Evolutionary conservation across 2,888 invertebrate genomes (phyloP).

Genomic region (Podabrus alpinus): DNA sequence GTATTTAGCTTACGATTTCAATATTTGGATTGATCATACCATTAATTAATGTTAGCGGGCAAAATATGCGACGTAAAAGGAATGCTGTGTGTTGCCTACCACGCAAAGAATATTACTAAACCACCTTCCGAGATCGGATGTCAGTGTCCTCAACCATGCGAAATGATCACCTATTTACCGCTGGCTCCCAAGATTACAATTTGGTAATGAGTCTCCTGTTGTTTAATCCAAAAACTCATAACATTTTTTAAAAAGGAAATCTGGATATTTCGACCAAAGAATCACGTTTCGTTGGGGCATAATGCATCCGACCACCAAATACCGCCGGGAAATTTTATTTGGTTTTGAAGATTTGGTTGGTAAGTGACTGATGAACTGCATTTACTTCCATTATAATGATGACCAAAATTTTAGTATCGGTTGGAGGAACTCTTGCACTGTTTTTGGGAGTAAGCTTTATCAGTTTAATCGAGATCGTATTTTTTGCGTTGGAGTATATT

Average conservation of each 20-base stretch:
- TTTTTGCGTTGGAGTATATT: slow-evolving; percentile 55
- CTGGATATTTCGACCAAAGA: slow-evolving; percentile 44
- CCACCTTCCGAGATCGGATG: slow-evolving; percentile 51
- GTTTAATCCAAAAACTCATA: background rate
- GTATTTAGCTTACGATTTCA: background rate
- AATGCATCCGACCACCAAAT: slow-evolving; percentile 61
- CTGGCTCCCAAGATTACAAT: slow-evolving; percentile 49
- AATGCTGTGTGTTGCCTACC: slow-evolving; percentile 58
- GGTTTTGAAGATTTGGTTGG: slow-evolving; percentile 68
- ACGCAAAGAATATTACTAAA: slow-evolving; percentile 50
- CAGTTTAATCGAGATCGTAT: slow-evolving; percentile 63
- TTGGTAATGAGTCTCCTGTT: too few relatives aligned
- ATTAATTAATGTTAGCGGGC: slow-evolving; percentile 50
- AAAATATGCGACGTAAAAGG: slow-evolving; percentile 59
- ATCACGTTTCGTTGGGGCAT: slow-evolving; percentile 60
- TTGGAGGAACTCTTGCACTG: slow-evolving; percentile 66
- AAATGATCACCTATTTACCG: slow-evolving; percentile 53
- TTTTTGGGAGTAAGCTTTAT: slow-evolving; percentile 69
- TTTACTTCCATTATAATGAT: background rate
- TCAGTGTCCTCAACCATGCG: slow-evolving; percentile 56
- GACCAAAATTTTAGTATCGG: slow-evolving; percentile 57
- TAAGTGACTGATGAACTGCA: slow-evolving; percentile 40
- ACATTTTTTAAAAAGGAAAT: slow-evolving; percentile 9
- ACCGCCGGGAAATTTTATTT: slow-evolving; percentile 65
- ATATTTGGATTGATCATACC: background rate